A percentile compares a stretch with the other conserved stretches of the same genome.
These are phyloP conservation scores for Orchestes rusci DNA, from an alignment of 2,888 invertebrate genomes.

Conservation along the genomic window DNA sequence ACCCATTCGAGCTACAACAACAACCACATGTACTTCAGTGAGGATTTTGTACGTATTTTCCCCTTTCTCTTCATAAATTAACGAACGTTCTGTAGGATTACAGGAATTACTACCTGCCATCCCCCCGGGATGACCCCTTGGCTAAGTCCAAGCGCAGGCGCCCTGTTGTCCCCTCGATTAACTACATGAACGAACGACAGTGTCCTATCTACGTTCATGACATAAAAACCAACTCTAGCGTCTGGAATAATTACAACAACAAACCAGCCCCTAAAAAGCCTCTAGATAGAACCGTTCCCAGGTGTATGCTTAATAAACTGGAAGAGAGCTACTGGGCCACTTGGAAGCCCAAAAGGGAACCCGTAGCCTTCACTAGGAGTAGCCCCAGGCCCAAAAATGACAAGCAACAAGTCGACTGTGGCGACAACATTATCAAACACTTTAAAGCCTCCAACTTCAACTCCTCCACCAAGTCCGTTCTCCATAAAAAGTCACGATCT, in stretches of 20 bases:
- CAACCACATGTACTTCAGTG: no score
- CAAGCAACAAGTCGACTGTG: conserved; percentile 6
- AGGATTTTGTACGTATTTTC: no score
- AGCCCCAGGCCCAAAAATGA: not conserved
- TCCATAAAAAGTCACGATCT: not conserved
- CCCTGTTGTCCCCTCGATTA: conserved; percentile 17
- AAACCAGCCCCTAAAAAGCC: conserved; percentile 12
- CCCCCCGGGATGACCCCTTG: no score
- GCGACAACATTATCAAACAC: conserved; percentile 21
- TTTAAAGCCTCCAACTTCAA: conserved; percentile 19
- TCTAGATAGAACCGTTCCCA: conserved; percentile 18
- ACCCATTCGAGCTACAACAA: no score
- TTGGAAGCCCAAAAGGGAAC: conserved; percentile 38
- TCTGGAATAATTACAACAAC: conserved; percentile 23
- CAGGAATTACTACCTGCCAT: no score
- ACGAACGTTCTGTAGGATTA: no score
- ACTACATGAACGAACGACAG: conserved; percentile 23
- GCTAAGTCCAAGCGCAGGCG: no score
- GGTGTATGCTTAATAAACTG: conserved; percentile 34
- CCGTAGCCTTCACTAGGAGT: not conserved
- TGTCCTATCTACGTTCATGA: conserved; percentile 32
- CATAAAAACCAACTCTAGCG: conserved; percentile 16
- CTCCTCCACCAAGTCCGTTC: not conserved
- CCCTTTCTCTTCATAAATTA: no score
- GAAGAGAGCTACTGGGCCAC: conserved; percentile 42